Base-by-base conservation (phyloP, 2,113 vertebrate genomes). In the Ibidorhyncha struthersii region DNA sequence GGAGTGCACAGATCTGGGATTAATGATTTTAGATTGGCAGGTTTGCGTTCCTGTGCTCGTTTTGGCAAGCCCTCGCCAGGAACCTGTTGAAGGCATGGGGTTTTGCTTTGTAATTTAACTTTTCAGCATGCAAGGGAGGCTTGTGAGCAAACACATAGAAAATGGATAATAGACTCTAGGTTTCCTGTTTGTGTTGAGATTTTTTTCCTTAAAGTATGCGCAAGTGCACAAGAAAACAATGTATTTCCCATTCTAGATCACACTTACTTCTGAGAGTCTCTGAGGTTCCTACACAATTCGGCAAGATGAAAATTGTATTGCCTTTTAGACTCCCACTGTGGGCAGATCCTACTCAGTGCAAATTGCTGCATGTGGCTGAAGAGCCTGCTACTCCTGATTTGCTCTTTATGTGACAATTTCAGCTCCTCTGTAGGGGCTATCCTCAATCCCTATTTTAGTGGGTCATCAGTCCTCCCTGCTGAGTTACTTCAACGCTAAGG, bases 391-490 rank as follows among this genome's bases (percentile, higher is more conserved):
- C 81, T 84, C 0, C 0, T 19, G 36, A 34, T 94, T 70, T 91
- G 93, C 84, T 95, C 84, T 94, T 91, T 47, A 65, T 85, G 53
- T 72, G 84, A 82, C 71, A 72, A 45, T 92, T 94, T 77, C 93
- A 77, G 36, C 79, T 76, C 29, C 82, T 94, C 62, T 17, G n/a
- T 26, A 63, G 79, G 82, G 22, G 17, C 45, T 66, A 76, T 80
- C 58, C 45, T 80, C 67, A 70, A 25, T 92, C 66, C 49, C 18
- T 80, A 45, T 86, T 93, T 82, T 83, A 83, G 66, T 90, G 88
- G 87, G 74, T 92, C 82, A 90, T 88, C 78, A 12, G 43, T 69
- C 38, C 50, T 89, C 71, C 92, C 87, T 49, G 85, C 95, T 80
- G 92, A 88, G 70, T 88, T 77, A 58, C 62, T 73, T 83, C 79